Base-by-base conservation (phyloP, 2,113 vertebrate genomes). In the Mastomys coucha region DNA sequence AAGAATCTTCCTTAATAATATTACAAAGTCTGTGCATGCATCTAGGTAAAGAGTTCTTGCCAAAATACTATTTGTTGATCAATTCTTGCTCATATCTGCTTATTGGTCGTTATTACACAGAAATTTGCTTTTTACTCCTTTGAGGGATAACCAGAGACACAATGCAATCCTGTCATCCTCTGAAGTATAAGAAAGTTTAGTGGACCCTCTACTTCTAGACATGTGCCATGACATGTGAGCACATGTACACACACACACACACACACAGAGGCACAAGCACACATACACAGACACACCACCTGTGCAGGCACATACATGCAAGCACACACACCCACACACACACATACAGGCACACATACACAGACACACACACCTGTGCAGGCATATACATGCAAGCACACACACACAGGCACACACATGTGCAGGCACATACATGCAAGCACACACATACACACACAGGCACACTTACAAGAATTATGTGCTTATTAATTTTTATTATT, bases 21-120 rank as follows among this genome's bases (percentile, higher is more conserved):
- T 76, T 72, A 96, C 92, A 91, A 96, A 98, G 82, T 96, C 96
- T 97, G 85, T 97, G 97, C 94, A 96, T 97, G 94, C 97, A 96
- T 96, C 89, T 98, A 97, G 97, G 80, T 96, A 97, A 98, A 97
- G 96, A 97, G 88, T 80, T 97, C 17, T 97, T 97, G 94, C 91
- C 77, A 96, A 75, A 67, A n/a, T 97, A 88, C 82, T 96, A 60
- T 87, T 96, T 97, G 39, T 96, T 98, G 95, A 53, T 94, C 96
- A 86, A 16, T 36, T 97, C 97, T 95, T 97, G 92, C 77, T 96
- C 93, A 86, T 92, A 98, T 98, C 95, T 97, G 89, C 96, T 97
- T 98, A 91, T 78, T 91, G 89, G 53, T 94, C 97, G 96, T 95
- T 96, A 95, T 58, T 97, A 93, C 0, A 8, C 91, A 95, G 80